Conservation (phyloP, 2,888 invertebrate genomes). For the Drosophila macrospina region DNA sequence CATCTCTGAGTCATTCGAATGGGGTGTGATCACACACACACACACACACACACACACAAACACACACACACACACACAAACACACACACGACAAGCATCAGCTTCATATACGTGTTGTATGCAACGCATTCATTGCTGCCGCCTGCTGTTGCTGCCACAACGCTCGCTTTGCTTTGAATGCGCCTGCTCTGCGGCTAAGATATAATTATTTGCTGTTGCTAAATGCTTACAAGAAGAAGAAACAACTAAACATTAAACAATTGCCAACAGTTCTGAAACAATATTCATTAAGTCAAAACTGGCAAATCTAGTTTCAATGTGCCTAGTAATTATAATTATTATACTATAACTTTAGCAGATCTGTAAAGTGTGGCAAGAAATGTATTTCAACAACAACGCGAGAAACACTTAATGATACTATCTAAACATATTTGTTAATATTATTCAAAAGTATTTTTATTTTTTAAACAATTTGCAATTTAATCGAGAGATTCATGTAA, state of each 20-base stretch:
- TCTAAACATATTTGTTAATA: background rate
- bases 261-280: conserved; percentile 10
- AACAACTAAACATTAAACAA: conserved; percentile 14
- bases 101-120: conserved; percentile 23
- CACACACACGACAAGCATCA: conserved; percentile 12
- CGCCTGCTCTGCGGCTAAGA: conserved; percentile 44
- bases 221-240: conserved; percentile 28
- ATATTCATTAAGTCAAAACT: conserved; percentile 33
- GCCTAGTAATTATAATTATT: conserved; percentile 46
- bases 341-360: conserved; percentile 32
- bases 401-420: background rate
- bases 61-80: too few species aligned
- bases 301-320: conserved; percentile 49
- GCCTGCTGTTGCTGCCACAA: conserved; percentile 48
- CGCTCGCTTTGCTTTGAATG: conserved; percentile 72
- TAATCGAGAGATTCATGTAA: background rate
- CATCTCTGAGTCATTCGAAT: conserved; percentile 87
- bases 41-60: background rate
- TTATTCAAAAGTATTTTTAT: background rate
- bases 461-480: background rate
- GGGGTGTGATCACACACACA: conserved; percentile 10
- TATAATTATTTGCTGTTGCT: conserved; percentile 50
- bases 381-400: too few species aligned
- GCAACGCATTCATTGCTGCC: conserved; percentile 46
- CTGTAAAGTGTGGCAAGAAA: conserved; percentile 18